Percentiles rank a stretch among this genome's conserved stretches.
phyloP scores from a whole-genome alignment of 2,797 vertebrate species.

The Yasuhikotakia modesta region DNA sequence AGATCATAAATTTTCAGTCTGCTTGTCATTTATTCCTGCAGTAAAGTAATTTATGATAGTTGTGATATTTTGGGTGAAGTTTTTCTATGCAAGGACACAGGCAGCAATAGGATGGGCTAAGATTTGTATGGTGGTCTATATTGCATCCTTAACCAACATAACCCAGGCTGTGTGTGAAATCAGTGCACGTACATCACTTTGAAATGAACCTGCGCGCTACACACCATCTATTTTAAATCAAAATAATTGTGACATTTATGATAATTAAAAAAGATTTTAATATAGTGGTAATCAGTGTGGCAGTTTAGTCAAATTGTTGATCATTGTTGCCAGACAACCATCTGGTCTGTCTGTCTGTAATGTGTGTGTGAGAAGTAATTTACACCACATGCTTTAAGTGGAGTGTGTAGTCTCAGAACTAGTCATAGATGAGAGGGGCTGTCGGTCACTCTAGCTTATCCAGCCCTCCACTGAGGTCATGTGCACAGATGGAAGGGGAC shows the following conservation, averaged over 20 bases:
- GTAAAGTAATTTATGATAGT: no score
- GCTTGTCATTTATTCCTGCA: not conserved
- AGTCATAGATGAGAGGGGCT: slow-evolving; percentile 62
- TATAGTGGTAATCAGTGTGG: slow-evolving; percentile 80
- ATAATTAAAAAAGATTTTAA: slow-evolving; percentile 81
- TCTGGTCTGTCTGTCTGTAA: slow-evolving; percentile 31
- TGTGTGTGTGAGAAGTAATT: slow-evolving; percentile 76
- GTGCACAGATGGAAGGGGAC: slow-evolving; percentile 62
- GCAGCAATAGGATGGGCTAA: no score
- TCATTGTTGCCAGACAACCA: slow-evolving; percentile 80
- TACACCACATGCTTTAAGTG: slow-evolving; percentile 75
- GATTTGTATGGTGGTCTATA: slow-evolving; percentile 1
- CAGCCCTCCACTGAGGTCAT: slow-evolving; percentile 74
- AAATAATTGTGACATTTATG: slow-evolving; percentile 74
- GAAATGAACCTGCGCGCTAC: slow-evolving; percentile 29
- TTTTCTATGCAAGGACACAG: no score
- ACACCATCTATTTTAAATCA: slow-evolving; percentile 64
- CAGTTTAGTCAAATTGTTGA: slow-evolving; percentile 80
- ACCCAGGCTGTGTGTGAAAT: slow-evolving; percentile 22
- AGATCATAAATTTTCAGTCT: not conserved
- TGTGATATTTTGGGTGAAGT: no score
- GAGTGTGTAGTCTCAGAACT: slow-evolving; percentile 68
- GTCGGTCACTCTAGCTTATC: slow-evolving; percentile 58
- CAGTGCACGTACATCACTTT: slow-evolving; percentile 17
- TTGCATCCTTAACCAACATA: slow-evolving; percentile 13